A percentile compares a stretch with the other conserved stretches of the same genome.
Evolutionary conservation across 1,140 invertebrate species (phyloP).

Genomic region (Cheumatopsyche charites): DNA sequence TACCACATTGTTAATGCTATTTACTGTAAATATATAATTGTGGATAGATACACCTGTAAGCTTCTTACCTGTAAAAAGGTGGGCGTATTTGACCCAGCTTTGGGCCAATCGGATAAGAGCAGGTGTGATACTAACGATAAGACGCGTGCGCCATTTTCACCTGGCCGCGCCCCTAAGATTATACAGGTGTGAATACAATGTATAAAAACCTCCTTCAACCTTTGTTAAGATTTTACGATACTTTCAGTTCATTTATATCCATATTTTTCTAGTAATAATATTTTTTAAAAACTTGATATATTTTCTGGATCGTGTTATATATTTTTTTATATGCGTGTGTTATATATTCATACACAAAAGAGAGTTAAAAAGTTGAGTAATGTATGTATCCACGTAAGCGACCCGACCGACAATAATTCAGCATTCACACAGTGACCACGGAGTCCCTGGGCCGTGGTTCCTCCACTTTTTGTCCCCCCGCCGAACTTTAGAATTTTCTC

Average conservation of each 20-base stretch:
- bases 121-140: conserved; percentile 34
- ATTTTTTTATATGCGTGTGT: neutral
- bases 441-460: conserved; percentile 44
- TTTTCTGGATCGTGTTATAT: neutral
- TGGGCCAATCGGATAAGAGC: conserved; percentile 44
- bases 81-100: neutral
- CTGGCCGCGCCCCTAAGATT: conserved; percentile 15
- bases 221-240: too few relatives aligned
- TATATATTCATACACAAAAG: neutral
- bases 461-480: conserved; percentile 45
- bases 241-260: too few relatives aligned
- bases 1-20: too few relatives aligned
- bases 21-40: too few relatives aligned
- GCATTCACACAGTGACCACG: conserved; percentile 46
- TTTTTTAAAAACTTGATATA: too few relatives aligned
- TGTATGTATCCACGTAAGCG: conserved; percentile 22
- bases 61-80: conserved; percentile 1
- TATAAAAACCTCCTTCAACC: too few relatives aligned
- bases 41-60: conserved; percentile 2
- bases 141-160: conserved; percentile 26
- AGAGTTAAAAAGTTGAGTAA: conserved; percentile 29
- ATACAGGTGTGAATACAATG: conserved; percentile 3
- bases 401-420: conserved; percentile 40
- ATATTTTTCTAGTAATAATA: too few relatives aligned
- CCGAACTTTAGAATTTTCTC: conserved; percentile 46